Percentiles rank a stretch among this genome's conserved stretches.
These are phyloP conservation scores for Callorhinus ursinus DNA, from an alignment of 2,113 vertebrate genomes.

Conservation along the genomic window DNA sequence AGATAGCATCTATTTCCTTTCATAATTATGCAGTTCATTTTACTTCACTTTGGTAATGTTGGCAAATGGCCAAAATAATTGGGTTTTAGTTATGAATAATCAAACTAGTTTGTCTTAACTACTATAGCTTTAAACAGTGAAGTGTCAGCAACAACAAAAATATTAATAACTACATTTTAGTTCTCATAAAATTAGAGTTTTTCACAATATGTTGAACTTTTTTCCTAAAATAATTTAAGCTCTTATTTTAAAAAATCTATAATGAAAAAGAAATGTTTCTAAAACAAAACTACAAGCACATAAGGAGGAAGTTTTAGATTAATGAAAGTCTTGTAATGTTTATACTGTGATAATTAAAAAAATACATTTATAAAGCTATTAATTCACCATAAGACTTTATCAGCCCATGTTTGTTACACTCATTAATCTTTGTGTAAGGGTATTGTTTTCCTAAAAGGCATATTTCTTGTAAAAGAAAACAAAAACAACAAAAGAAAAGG, in stretches of 20 bases:
- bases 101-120: constrained; percentile 40
- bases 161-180: constrained; percentile 46
- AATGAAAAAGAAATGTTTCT: constrained; percentile 24
- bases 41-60: constrained; percentile 51
- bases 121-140: constrained; percentile 45
- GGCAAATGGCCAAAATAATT: constrained; percentile 52
- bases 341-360: constrained; percentile 10
- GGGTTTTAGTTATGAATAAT: constrained; percentile 36
- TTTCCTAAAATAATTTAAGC: constrained; percentile 52
- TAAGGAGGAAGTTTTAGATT: constrained; percentile 23
- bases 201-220: constrained; percentile 29
- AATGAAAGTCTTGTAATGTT: constrained; percentile 55
- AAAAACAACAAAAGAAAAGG: constrained; percentile 57
- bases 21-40: constrained; percentile 46
- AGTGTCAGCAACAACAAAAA: constrained; percentile 57
- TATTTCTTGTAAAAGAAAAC: constrained; percentile 37
- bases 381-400: constrained; percentile 59
- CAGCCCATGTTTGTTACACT: not conserved
- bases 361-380: constrained; percentile 49
- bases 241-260: not conserved
- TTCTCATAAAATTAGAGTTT: constrained; percentile 52
- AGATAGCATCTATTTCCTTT: constrained; percentile 45
- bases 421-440: constrained; percentile 44
- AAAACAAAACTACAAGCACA: constrained; percentile 35
- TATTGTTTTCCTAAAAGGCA: constrained; percentile 29